Evolutionary conservation across 1,140 invertebrate species (phyloP).

Genomic region (Drosophila murphyi): DNA sequence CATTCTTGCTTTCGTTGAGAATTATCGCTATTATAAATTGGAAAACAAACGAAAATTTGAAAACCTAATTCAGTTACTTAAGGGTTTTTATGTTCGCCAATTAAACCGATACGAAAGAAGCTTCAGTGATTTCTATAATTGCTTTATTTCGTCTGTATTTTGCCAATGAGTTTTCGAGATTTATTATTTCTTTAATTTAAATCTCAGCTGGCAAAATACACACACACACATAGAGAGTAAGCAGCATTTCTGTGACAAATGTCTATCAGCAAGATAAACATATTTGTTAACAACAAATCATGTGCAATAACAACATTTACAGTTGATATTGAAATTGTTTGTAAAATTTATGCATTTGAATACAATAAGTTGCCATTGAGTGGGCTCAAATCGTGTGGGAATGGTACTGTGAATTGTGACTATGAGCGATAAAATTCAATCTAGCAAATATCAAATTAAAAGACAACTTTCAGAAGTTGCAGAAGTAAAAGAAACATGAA

Average conservation of each 20-base stretch:
- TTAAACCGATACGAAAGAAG: too few species aligned
- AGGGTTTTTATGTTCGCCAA: too few species aligned
- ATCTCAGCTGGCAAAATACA: too few species aligned
- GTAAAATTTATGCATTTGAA: constrained; percentile 1
- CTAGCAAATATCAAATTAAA: not conserved
- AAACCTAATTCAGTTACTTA: too few species aligned
- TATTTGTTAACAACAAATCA: not conserved
- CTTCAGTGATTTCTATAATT: too few species aligned
- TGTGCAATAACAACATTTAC: constrained; percentile 43
- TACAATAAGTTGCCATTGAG: constrained; percentile 17
- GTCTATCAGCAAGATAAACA: not conserved
- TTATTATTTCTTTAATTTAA: too few species aligned
- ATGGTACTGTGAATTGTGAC: not conserved
- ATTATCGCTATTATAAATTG: too few species aligned
- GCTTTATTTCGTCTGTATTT: too few species aligned
- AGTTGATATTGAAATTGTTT: constrained; percentile 29
- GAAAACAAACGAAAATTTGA: too few species aligned
- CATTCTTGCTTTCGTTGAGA: too few species aligned
- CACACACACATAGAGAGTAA: not conserved
- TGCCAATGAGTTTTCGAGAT: too few species aligned
- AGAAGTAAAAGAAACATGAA: constrained; percentile 8
- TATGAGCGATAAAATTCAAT: not conserved
- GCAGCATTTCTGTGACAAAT: not conserved
- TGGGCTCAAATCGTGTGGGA: not conserved
- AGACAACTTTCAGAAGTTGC: not conserved